Percentiles rank a stretch among this genome's conserved stretches.
Evolutionary conservation across 2,113 vertebrate species (phyloP).

Genomic region (Cacatua alba): DNA sequence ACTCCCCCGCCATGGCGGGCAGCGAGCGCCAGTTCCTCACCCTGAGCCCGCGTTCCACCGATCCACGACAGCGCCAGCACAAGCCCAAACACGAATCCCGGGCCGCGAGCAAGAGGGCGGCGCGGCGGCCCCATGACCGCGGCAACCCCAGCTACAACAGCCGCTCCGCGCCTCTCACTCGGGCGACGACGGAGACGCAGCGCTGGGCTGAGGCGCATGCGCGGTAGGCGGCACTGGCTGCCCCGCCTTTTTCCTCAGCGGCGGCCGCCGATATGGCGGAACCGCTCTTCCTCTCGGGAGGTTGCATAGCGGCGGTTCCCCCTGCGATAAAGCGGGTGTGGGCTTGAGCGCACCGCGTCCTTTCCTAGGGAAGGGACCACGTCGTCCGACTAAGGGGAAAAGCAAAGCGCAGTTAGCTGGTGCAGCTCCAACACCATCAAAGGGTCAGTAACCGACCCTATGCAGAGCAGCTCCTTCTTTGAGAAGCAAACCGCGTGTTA

Average conservation of each 20-base stretch:
- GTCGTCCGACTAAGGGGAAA: rapidly evolving
- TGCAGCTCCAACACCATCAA: rapidly evolving
- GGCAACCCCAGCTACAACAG: rapidly evolving
- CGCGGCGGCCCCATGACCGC: not conserved
- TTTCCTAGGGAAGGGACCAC: rapidly evolving
- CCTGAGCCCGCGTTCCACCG: not conserved
- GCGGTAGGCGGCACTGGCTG: not conserved
- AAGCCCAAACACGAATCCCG: not conserved
- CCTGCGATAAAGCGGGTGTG: rapidly evolving
- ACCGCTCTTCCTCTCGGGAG: not conserved
- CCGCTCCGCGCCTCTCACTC: not conserved
- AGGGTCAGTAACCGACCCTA: too few relatives aligned
- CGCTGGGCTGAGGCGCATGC: not conserved
- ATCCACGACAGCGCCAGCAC: not conserved
- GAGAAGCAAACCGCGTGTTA: rapidly evolving
- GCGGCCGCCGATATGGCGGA: rapidly evolving
- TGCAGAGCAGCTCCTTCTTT: rapidly evolving
- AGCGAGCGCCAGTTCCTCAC: not conserved
- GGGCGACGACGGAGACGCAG: not conserved
- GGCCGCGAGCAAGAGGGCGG: too few relatives aligned
- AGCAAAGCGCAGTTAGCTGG: rapidly evolving
- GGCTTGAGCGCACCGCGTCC: rapidly evolving
- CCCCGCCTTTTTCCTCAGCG: not conserved
- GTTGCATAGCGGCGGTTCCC: not conserved
- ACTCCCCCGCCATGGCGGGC: too few relatives aligned